Base-by-base conservation (phyloP, 2,888 invertebrate genomes). In the Atherix ibis region DNA sequence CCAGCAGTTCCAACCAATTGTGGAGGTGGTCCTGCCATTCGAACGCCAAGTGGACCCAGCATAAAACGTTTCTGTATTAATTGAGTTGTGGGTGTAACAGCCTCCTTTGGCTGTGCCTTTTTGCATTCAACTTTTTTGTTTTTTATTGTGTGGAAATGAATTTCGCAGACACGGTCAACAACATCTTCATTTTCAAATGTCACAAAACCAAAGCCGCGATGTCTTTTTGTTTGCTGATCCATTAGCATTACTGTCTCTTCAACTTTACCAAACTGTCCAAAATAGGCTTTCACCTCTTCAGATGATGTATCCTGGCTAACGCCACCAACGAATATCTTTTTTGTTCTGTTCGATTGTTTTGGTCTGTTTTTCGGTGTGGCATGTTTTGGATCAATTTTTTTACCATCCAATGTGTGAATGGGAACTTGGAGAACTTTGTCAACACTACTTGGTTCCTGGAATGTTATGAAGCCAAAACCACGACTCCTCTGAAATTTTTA, bases 321-420 rank as follows among this genome's bases (percentile, higher is more conserved):
- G 37, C 88, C 88, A 34, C 88, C 88, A 16, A 88, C 88, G 63
- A 88, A 88, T 45, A 88, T 88, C 67, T 88, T 88, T 65, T 87
- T 88, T 47, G 84, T 85, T 52, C 84, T 81, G 56, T 83, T 84
- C 35, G 83, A 80, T 50, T 73, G 74, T 49, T 83, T 78, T 27
- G 85, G 84, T 22, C 85, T 73, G 46, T 85, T 87, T 61, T 88
- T 87, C 43, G 87, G 88, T 32, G 88, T 88, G 38, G 88, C 88
- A 66, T 88, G 87, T 54, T 89, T 89, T 37, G 89, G 89, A 59
- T 89, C 89, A 58, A 89, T 89, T 63, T 88, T 84, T 64, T 89
- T 89, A 43, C 88, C 88, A 62, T 89, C 88, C 46, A 89, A 68
- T 34, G 85, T 85, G 68, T 88, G 87, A 44, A 85, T 81, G 38